These are phyloP conservation scores for Semnornis frantzii DNA, from an alignment of 2,113 vertebrate species.

Conservation along the genomic window DNA sequence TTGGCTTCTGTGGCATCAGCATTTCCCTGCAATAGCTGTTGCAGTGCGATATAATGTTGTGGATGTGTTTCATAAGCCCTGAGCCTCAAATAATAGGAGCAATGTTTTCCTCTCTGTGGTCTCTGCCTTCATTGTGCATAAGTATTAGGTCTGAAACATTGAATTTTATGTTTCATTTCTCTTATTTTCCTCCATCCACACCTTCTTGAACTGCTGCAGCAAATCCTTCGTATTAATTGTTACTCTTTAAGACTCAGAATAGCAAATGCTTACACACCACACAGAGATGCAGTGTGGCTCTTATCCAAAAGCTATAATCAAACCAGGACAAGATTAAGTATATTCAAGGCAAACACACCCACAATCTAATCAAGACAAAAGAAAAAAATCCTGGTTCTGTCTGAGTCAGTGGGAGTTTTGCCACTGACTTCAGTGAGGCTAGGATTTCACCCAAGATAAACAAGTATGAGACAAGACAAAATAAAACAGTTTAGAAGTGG, in stretches of 20 bases:
- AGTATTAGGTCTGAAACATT: neutral
- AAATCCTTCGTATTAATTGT: slow-evolving; percentile 40
- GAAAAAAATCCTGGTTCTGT: slow-evolving; percentile 33
- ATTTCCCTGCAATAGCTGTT: slow-evolving; percentile 52
- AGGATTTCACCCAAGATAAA: slow-evolving; percentile 52
- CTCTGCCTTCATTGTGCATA: neutral
- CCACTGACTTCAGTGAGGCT: slow-evolving; percentile 55
- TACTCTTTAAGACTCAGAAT: neutral
- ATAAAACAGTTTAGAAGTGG: slow-evolving; percentile 41
- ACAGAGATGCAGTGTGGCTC: neutral
- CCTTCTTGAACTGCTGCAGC: neutral
- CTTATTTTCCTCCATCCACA: slow-evolving; percentile 22
- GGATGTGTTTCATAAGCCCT: slow-evolving; percentile 44
- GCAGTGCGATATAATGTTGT: neutral
- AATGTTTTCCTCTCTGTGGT: neutral
- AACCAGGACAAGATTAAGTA: slow-evolving; percentile 34
- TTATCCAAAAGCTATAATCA: slow-evolving; percentile 21
- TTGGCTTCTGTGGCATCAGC: slow-evolving; percentile 74
- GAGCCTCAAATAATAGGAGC: neutral
- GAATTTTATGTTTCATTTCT: neutral
- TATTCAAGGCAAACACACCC: slow-evolving; percentile 49
- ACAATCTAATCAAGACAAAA: slow-evolving; percentile 62
- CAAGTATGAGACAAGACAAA: slow-evolving; percentile 63
- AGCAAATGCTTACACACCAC: neutral
- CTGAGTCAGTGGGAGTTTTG: slow-evolving; percentile 39